Conservation (phyloP, 2,888 invertebrate genomes). For the Heliconius erato region DNA sequence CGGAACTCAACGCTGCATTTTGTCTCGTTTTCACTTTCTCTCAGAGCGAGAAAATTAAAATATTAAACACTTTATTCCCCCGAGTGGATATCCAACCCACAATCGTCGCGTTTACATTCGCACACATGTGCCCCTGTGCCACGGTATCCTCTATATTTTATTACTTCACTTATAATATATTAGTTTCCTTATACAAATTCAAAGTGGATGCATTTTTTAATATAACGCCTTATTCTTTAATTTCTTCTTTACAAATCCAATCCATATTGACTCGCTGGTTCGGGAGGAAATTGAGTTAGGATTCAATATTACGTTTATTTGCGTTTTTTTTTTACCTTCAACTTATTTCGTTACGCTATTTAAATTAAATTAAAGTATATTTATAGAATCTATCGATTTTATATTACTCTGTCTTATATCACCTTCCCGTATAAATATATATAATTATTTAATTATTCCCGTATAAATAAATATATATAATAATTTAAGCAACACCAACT, state of each 20-base stretch:
- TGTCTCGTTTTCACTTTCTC: no score
- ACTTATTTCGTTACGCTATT: slow-evolving; percentile 27
- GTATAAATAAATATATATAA: neutral
- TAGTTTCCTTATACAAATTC: neutral
- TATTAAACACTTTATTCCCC: no score
- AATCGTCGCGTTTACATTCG: no score
- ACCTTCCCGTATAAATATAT: neutral
- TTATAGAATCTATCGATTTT: neutral
- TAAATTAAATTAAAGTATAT: slow-evolving; percentile 22
- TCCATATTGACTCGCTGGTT: slow-evolving; percentile 29
- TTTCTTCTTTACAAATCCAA: neutral
- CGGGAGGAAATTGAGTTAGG: slow-evolving; percentile 39
- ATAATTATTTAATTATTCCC: no score
- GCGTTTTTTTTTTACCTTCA: slow-evolving; percentile 4
- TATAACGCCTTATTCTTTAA: neutral
- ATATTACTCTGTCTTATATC: neutral
- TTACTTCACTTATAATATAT: neutral
- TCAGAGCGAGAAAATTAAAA: no score
- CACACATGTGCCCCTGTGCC: no score
- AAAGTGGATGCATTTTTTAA: slow-evolving; percentile 1
- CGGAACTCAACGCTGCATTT: no score
- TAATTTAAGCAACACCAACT: neutral
- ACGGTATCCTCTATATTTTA: neutral
- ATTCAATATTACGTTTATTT: slow-evolving; percentile 40
- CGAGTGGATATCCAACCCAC: no score